Evolutionary conservation across 1,140 invertebrate genomes (phyloP), one percentile per base, ranked within the genome.

Genomic region (Calliopsis andreniformis): DNA sequence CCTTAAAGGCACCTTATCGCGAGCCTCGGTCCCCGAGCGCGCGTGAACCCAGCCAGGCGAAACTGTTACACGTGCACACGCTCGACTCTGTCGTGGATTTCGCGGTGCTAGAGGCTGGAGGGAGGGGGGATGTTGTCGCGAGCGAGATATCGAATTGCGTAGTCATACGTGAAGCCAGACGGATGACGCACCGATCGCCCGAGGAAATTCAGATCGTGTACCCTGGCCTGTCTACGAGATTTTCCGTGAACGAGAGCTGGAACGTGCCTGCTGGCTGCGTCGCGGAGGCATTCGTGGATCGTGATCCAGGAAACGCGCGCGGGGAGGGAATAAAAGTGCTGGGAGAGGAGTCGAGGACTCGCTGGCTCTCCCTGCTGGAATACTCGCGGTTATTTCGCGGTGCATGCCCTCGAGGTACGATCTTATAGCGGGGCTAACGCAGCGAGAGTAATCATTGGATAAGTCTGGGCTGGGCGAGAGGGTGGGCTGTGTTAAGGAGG

Each of bases 61-160:
- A 25, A 45, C 14, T 30, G 18, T 18, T 23, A 16, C 5, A 20
- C 30, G 25, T 18, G 56, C 32, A 53, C 25, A 18, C 35, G 20
- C 43, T n/a, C n/a, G n/a, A n/a, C n/a, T n/a, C n/a, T n/a, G n/a
- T n/a, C n/a, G n/a, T n/a, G n/a, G n/a, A n/a, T n/a, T n/a, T n/a
- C n/a, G n/a, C n/a, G n/a, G n/a, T n/a, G n/a, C n/a, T n/a, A 39
- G 35, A 39, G 35, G 35, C 35, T 39, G 35, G 35, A 66, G 56
- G 42, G 42, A 70, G 45, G 69, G 61, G 59, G 68, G 39, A n/a
- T n/a, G n/a, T 77, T 76, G 80, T 78, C 76, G 75, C 71, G 45
- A 83, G 78, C 73, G 61, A 67, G 87, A 91, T 89, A 88, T 89
- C 86, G 84, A 90, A 90, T 90, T 89, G 88, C 87, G 86, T 89